These are phyloP conservation scores for Sturmia bella DNA, from an alignment of 2,888 invertebrate genomes.

Conservation along the genomic window DNA sequence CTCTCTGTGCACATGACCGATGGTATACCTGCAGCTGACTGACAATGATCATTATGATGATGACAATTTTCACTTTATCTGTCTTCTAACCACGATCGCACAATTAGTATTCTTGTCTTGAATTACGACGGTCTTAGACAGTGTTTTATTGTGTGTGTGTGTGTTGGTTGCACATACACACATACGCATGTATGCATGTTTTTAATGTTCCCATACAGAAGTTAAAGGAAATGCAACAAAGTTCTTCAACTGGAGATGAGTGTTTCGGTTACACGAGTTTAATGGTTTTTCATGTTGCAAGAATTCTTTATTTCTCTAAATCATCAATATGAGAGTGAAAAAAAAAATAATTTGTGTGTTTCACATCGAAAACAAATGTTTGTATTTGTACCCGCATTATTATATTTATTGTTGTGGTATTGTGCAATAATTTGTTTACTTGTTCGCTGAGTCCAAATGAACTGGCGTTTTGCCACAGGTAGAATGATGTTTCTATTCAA, in stretches of 20 bases:
- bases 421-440: slow-evolving; percentile 4
- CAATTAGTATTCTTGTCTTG: slow-evolving; percentile 72
- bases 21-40: slow-evolving; percentile 16
- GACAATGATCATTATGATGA: slow-evolving; percentile 32
- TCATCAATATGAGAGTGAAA: background rate
- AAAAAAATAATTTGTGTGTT: slow-evolving; percentile 7
- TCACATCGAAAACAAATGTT: slow-evolving; percentile 12
- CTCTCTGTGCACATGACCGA: slow-evolving; percentile 19
- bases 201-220: slow-evolving; percentile 25
- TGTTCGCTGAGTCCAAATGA: slow-evolving; percentile 20
- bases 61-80: slow-evolving; percentile 62
- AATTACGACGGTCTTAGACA: slow-evolving; percentile 61
- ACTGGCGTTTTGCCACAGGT: no score
- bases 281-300: slow-evolving; percentile 59
- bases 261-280: slow-evolving; percentile 60
- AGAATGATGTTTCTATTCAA: no score
- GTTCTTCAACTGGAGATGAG: slow-evolving; percentile 70
- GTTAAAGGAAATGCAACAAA: slow-evolving; percentile 70
- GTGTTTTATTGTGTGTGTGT: slow-evolving; percentile 48
- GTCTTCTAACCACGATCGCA: slow-evolving; percentile 22
- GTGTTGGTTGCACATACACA: slow-evolving; percentile 6
- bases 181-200: background rate
- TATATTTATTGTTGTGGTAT: background rate
- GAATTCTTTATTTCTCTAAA: slow-evolving; percentile 25
- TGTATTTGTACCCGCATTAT: slow-evolving; percentile 54